Base-by-base conservation (phyloP, 1,140 invertebrate species). In the Acyrthosiphon pisum region DNA sequence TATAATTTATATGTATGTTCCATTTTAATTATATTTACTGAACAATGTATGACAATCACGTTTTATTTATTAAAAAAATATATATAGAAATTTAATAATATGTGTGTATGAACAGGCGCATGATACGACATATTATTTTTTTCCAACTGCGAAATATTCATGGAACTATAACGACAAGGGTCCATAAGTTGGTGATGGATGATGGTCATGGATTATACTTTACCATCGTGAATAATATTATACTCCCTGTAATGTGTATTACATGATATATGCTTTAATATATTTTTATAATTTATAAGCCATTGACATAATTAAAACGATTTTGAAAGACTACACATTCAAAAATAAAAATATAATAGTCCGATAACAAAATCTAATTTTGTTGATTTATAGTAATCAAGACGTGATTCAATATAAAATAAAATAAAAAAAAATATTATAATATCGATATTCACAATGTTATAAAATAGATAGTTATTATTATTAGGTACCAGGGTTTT, bases 141-240 rank as follows among this genome's bases (percentile, higher is more conserved):
- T 50, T 92, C n/a, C 9, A 41, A 56, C 44, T 84, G 11, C 44
- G 22, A 93, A 93, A 84, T 86, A 93, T 93, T 93, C 91, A 93
- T 93, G 26, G n/a, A 84, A 84, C 35, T 83, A 50, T 93, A 93
- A 84, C 35, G 91, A 93, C 91, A 93, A 84, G 91, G 91, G 91
- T 84, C 46, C 81, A 50, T 37, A n/a, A 46, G 41, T 83, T 46
- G 41, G 48, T 93, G 81, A 93, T 93, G 76, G 48, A 93, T 93
- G 91, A 84, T 92, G 48, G 35, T 30, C 91, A 84, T 93, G 46
- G 91, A 83, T 84, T 53, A 93, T 84, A 93, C 23, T 83, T 35
- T 83, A 30, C 22, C 76, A 53, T 50, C 22, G 23, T 93, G 44
- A 81, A 48, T 48, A 91, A 44, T 84, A 50, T 84, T 90, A 90